Percentiles rank a stretch among this genome's conserved stretches.
Evolutionary conservation across 30 jellyfish, hydroid and myxozoan species (phyloP).

Genomic region (Hydractinia echinata): DNA sequence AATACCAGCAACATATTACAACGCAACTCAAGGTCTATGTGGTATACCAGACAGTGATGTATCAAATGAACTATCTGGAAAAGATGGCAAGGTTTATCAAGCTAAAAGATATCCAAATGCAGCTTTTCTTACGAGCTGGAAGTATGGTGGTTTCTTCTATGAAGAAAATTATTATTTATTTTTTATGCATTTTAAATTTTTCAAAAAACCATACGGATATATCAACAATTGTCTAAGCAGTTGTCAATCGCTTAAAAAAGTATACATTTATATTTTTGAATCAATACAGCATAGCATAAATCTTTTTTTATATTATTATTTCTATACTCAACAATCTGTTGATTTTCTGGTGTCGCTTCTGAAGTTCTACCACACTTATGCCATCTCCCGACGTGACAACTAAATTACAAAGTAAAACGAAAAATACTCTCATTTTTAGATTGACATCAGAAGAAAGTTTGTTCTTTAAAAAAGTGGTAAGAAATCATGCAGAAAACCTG

Average conservation of each 20-base stretch:
- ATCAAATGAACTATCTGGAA: slow-evolving; percentile 44
- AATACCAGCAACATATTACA: slow-evolving; percentile 51
- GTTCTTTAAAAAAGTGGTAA: slow-evolving; percentile 39
- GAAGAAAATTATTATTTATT: neutral
- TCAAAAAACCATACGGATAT: too few relatives aligned
- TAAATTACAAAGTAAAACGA: too few relatives aligned
- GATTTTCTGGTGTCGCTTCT: too few relatives aligned
- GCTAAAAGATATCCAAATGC: slow-evolving; percentile 1
- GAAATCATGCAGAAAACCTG: slow-evolving; percentile 28
- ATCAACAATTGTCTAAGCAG: too few relatives aligned
- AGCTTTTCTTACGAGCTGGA: slow-evolving; percentile 47
- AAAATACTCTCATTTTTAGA: slow-evolving; percentile 6
- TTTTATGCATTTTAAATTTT: too few relatives aligned
- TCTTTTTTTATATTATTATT: too few relatives aligned
- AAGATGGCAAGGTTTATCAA: slow-evolving; percentile 32
- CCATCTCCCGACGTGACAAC: too few relatives aligned
- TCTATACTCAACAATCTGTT: too few relatives aligned
- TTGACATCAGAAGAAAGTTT: slow-evolving; percentile 38
- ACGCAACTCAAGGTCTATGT: slow-evolving; percentile 65
- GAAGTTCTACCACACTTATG: too few relatives aligned
- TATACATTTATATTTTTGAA: too few relatives aligned
- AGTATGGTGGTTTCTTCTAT: slow-evolving; percentile 21
- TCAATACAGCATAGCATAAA: too few relatives aligned
- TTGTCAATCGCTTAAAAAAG: too few relatives aligned
- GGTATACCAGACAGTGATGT: slow-evolving; percentile 57